Evolutionary conservation across 2,113 vertebrate genomes (phyloP).

Genomic region (Tetrax tetrax): DNA sequence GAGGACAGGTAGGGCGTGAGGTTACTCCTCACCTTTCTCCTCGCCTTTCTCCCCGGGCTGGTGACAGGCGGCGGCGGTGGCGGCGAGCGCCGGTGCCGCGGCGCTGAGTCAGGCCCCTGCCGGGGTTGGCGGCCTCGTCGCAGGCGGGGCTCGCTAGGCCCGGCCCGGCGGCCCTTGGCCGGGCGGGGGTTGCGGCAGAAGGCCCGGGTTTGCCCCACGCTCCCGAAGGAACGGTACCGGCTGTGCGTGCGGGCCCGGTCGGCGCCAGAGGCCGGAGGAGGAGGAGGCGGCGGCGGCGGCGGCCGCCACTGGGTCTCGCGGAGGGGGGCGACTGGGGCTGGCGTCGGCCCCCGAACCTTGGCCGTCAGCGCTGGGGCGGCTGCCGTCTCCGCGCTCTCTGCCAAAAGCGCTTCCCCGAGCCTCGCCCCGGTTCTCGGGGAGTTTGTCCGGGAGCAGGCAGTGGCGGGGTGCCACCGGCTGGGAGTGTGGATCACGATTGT

Average conservation of each 20-base stretch:
- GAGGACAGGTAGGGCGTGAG: slow-evolving; percentile 71
- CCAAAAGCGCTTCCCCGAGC: not conserved
- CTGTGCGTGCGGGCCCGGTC: not conserved
- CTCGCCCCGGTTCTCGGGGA: not conserved
- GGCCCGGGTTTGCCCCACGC: not conserved
- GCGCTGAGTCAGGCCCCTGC: slow-evolving; percentile 51
- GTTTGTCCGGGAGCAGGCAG: not conserved
- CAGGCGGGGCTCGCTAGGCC: not conserved
- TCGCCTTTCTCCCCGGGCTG: accelerated
- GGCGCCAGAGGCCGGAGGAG: not conserved
- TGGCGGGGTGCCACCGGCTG: not conserved
- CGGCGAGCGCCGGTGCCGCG: not conserved
- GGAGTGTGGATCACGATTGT: not conserved
- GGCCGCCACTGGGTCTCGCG: not conserved
- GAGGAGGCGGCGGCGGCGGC: too few species aligned
- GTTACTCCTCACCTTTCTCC: too few species aligned
- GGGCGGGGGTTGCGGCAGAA: not conserved
- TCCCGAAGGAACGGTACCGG: not conserved
- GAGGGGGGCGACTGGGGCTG: not conserved
- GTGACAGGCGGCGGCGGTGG: not conserved
- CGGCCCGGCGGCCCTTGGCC: not conserved
- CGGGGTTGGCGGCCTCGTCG: not conserved
- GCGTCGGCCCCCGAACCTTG: not conserved
- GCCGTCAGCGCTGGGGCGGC: not conserved
- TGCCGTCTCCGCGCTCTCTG: not conserved